Evolutionary conservation across 2,888 invertebrate genomes (phyloP).

Genomic region (Euclidia mi): DNA sequence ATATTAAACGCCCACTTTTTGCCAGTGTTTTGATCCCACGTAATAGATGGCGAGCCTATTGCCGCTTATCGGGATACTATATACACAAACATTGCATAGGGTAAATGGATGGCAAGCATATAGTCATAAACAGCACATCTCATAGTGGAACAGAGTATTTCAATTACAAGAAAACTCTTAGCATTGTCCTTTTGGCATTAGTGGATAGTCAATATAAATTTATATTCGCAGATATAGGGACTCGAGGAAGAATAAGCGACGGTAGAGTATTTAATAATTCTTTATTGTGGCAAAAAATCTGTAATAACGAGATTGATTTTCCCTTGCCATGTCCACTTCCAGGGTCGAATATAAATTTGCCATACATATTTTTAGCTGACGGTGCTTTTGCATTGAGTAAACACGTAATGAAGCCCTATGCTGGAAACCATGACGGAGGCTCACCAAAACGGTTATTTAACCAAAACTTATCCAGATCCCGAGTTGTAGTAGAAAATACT

Average conservation of each 20-base stretch:
- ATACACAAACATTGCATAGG: constrained; percentile 44
- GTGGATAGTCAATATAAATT: constrained; percentile 61
- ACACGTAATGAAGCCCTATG: constrained; percentile 60
- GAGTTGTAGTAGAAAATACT: no score
- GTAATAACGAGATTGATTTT: constrained; percentile 47
- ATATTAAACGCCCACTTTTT: no score
- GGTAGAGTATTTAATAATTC: constrained; percentile 38
- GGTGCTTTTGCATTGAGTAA: constrained; percentile 58
- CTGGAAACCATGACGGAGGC: constrained; percentile 48
- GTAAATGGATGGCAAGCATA: constrained; percentile 56
- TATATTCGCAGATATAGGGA: constrained; percentile 50
- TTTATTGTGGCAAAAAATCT: constrained; percentile 50
- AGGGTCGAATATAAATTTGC: constrained; percentile 48
- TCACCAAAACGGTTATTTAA: constrained; percentile 55
- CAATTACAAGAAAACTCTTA: constrained; percentile 53
- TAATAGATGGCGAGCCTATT: no score
- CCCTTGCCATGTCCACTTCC: constrained; percentile 50
- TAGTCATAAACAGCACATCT: constrained; percentile 48
- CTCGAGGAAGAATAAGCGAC: constrained; percentile 52
- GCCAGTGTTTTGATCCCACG: no score
- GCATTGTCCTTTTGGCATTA: constrained; percentile 56
- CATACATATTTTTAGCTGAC: constrained; percentile 59
- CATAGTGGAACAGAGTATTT: constrained; percentile 38
- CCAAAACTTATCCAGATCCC: constrained; percentile 43
- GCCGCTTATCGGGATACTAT: no score